Evolutionary conservation across 64 coral and sea anemone genomes (phyloP), one percentile per base, ranked within the genome.

Genomic region (Catalaphyllia jardinei): DNA sequence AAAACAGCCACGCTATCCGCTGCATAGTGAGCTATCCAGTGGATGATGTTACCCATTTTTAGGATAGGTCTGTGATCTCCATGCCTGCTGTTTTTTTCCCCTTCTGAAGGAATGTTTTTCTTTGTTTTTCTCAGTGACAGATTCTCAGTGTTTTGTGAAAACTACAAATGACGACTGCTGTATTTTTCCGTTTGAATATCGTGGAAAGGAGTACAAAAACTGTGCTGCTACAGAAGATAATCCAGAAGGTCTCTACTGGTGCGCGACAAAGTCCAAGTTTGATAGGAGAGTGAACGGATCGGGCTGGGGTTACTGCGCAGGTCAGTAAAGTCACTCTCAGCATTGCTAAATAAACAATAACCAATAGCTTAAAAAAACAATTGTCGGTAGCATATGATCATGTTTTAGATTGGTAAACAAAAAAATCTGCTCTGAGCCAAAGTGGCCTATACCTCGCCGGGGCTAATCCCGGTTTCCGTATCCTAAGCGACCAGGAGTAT

Each of bases 241-340:
- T 29, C 51, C 51, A 30, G 15, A 19, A 46, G 30, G 30, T 19
- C 35, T 6, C 8, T 69, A 35, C 59, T 83, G 80, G 80, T 83
- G 80, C 33, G 80, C 80, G 3, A 83, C 80, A 31, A 11, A 38
- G 80, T 19, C 28, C 2, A 31, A 46, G 15, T 83, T 65, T 83
- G 29, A 83, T 33, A 49, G 61, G 49, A 9, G 11, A 0, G 13
- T 24, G 2, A 83, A n/a, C 19, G 33, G 80, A 29, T 38, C 80
- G 57, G 80, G 60, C 62, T 83, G 80, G 80, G 80, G 80, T 3
- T 83, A 67, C 61, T 83, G 80, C 31, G 62, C 80, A 83, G 80
- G 80, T 83, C 60, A 83, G 80, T 83, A 25, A 38, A 29, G n/a
- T 25, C 42, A 54, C 10, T 55, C 63, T 0, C 3, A 4, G 19